Conservation (phyloP, 2,888 invertebrate species). For the Leptothorax acervorum region DNA sequence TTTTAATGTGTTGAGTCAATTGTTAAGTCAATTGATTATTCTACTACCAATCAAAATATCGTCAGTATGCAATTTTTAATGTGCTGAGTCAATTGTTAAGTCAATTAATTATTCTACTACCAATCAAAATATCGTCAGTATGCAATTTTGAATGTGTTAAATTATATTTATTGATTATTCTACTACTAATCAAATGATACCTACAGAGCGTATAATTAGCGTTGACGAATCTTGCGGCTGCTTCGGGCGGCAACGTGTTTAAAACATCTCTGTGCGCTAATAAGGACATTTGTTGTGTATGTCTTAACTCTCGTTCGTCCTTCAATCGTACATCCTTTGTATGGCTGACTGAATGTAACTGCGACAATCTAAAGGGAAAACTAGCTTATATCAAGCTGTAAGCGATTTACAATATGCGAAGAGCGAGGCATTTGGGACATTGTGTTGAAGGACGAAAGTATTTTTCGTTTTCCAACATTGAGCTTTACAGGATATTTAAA, state of each 20-base stretch:
- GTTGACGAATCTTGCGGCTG: slow-evolving; percentile 91
- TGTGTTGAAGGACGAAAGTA: neutral
- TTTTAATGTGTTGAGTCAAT: neutral
- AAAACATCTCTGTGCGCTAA: slow-evolving; percentile 91
- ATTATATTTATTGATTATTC: neutral
- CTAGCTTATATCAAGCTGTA: slow-evolving; percentile 76
- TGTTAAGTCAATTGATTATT: neutral
- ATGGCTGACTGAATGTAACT: slow-evolving; percentile 91
- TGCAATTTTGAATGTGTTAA: neutral
- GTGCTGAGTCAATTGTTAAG: neutral
- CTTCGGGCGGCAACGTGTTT: slow-evolving; percentile 90
- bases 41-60: neutral
- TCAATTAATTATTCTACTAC: neutral
- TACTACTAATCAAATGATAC: slow-evolving; percentile 80
- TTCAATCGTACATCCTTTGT: slow-evolving; percentile 91
- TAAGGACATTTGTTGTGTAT: slow-evolving; percentile 91
- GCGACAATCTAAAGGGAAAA: slow-evolving; percentile 88
- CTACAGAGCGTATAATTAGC: slow-evolving; percentile 92
- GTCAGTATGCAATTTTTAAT: neutral
- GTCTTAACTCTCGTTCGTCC: slow-evolving; percentile 92
- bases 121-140: neutral
- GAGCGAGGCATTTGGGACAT: neutral
- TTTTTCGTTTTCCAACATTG: slow-evolving; percentile 15
- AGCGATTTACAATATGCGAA: slow-evolving; percentile 9
- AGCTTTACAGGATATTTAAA: neutral